A percentile compares a stretch with the other conserved stretches of the same genome.
Evolutionary conservation across 2,888 invertebrate species (phyloP).

Genomic region (Acleris literana): DNA sequence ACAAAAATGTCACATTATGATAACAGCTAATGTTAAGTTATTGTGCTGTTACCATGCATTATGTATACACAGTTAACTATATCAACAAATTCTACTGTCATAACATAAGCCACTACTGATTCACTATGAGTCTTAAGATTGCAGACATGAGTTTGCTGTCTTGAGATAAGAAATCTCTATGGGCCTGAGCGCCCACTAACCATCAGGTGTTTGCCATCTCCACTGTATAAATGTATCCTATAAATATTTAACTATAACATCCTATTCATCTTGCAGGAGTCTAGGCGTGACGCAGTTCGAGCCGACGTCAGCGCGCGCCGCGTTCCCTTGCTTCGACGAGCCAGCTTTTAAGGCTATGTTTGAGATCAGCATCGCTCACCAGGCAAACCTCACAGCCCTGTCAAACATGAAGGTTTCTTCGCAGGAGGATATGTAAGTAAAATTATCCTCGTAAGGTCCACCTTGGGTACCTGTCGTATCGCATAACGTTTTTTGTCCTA

Average conservation of each 20-base stretch:
- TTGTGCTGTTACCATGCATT: too few species aligned
- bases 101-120: too few species aligned
- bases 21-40: too few species aligned
- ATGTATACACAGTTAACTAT: too few species aligned
- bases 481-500: too few species aligned
- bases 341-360: conserved; percentile 90
- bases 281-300: conserved; percentile 87
- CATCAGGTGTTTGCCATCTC: background rate
- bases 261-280: conserved; percentile 63
- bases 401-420: conserved; percentile 88
- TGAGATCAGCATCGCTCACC: conserved; percentile 87
- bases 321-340: conserved; percentile 92
- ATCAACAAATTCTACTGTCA: too few species aligned
- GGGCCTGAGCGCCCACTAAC: background rate
- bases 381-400: conserved; percentile 84
- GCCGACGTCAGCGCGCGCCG: conserved; percentile 85
- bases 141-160: too few species aligned
- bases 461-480: too few species aligned
- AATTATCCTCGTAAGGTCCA: too few species aligned
- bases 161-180: too few species aligned
- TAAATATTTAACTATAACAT: background rate
- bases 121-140: too few species aligned
- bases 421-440: conserved; percentile 80
- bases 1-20: too few species aligned
- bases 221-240: background rate